These are phyloP conservation scores for Gerosis bhagava DNA, from an alignment of 2,888 invertebrate species.

Conservation along the genomic window DNA sequence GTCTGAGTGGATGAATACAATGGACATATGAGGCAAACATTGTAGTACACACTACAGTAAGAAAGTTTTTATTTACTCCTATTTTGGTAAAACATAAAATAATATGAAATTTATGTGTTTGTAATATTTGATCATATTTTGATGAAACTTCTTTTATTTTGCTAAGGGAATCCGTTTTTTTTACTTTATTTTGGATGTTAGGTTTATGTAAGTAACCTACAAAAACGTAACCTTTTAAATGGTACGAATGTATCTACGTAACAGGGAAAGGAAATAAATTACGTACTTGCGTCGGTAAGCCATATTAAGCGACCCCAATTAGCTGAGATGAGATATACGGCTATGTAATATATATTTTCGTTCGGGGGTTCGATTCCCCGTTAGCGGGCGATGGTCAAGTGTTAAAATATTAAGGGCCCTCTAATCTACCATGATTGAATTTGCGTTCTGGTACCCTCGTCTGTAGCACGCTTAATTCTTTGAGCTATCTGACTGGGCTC, in stretches of 20 bases:
- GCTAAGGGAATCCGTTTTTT: too few species aligned
- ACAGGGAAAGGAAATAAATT: slow-evolving; percentile 71
- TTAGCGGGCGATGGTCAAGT: slow-evolving; percentile 76
- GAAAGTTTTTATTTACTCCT: too few species aligned
- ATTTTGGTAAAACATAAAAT: too few species aligned
- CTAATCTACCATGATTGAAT: slow-evolving; percentile 81
- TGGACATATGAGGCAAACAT: too few species aligned
- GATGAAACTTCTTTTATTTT: too few species aligned
- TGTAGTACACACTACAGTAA: too few species aligned
- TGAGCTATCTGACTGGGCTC: slow-evolving; percentile 46
- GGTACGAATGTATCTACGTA: slow-evolving; percentile 15
- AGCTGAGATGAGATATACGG: slow-evolving; percentile 74
- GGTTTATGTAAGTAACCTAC: too few species aligned
- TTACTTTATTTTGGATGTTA: too few species aligned
- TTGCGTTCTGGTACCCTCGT: slow-evolving; percentile 63
- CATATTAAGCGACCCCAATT: slow-evolving; percentile 81
- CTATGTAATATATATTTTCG: slow-evolving; percentile 67
- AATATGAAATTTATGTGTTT: too few species aligned
- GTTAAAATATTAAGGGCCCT: slow-evolving; percentile 78
- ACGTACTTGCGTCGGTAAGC: slow-evolving; percentile 79
- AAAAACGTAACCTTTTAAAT: too few species aligned
- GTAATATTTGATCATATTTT: too few species aligned
- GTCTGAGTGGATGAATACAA: too few species aligned
- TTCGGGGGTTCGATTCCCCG: slow-evolving; percentile 69
- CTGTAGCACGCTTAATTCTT: slow-evolving; percentile 54